Evolutionary conservation across 2,113 vertebrate species (phyloP), one percentile per base, ranked within the genome.

Genomic region (Prunella himalayana): DNA sequence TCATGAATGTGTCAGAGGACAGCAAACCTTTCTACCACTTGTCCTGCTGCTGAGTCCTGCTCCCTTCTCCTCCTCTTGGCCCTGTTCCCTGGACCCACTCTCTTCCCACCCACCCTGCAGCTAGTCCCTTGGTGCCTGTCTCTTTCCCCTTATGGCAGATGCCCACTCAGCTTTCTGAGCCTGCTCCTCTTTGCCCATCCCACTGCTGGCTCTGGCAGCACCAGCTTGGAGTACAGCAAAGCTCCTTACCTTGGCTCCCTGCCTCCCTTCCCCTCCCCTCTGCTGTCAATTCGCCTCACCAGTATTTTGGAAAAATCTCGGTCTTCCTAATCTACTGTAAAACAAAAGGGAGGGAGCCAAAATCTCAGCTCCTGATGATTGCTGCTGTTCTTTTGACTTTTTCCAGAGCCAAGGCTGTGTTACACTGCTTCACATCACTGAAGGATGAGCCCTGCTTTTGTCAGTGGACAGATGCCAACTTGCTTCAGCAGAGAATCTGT

Each of bases 31-130:
- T 78, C 82, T n/a, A 54, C 35, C 45, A 54, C 50, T 88, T 6
- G 0, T 85, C 21, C 75, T 71, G 53, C 45, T 73, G 59, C 50
- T 2, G 11, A 13, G 20, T 69, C 68, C 71, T 2, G 2, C 35
- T 81, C n/a, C 59, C 47, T 92, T 88, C 54, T 90, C n/a, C 59
- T 92, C 50, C 66, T 83, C 59, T 88, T 94, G 85, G 50, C 85
- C n/a, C 18, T 0, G 0, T 71, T 39, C 72, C 14, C 54, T 42
- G 59, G 8, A 35, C 35, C 16, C 0, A 0, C 18, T 54, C 54
- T 47, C 71, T 86, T 80, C 50, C 90, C 51, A 86, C 16, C 28
- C 71, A 92, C 13, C 19, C 28, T 1, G 2, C 2, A 3, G 33
- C 30, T 3, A 1, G 23, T 45, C 49, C 41, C 61, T 61, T 5